phyloP scores from a whole-genome alignment of 2,888 invertebrate species.

The Rhingia rostrata region DNA sequence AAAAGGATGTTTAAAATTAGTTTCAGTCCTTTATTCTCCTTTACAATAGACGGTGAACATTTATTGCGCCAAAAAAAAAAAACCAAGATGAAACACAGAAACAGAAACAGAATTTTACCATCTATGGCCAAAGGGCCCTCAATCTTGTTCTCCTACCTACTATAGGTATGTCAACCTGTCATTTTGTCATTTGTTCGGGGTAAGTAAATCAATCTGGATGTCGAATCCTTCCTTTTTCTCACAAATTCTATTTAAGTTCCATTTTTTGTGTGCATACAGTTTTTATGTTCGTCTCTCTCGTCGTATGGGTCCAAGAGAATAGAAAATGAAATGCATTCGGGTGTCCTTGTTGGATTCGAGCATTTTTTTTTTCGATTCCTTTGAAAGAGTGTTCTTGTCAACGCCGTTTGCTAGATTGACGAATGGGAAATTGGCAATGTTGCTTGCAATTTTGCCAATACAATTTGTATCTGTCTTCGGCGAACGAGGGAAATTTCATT shows the following conservation, averaged over 20 bases:
- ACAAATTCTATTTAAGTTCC: slow-evolving; percentile 17
- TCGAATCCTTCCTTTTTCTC: slow-evolving; percentile 16
- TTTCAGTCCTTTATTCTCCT: slow-evolving; percentile 20
- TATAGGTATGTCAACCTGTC: slow-evolving; percentile 15
- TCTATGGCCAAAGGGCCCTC: slow-evolving; percentile 6
- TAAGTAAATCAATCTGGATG: slow-evolving; percentile 50
- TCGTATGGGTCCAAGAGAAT: slow-evolving; percentile 24
- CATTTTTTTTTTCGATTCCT: slow-evolving; percentile 9
- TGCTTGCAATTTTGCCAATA: slow-evolving; percentile 50
- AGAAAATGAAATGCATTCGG: slow-evolving; percentile 51
- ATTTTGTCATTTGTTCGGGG: slow-evolving; percentile 1
- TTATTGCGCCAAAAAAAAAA: background rate
- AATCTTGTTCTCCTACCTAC: background rate
- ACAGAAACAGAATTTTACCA: background rate
- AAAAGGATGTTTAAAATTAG: slow-evolving; percentile 40
- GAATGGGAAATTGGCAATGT: slow-evolving; percentile 50
- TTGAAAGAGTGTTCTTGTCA: slow-evolving; percentile 2
- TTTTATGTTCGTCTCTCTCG: background rate
- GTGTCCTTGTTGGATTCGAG: slow-evolving; percentile 12
- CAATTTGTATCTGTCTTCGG: slow-evolving; percentile 52
- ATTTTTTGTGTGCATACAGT: slow-evolving; percentile 33
- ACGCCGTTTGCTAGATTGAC: slow-evolving; percentile 42
- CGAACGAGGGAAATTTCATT: slow-evolving; percentile 47
- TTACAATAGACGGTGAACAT: slow-evolving; percentile 25
- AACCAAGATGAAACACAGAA: too few relatives aligned